A percentile compares a stretch with the other conserved stretches of the same genome.
These are phyloP conservation scores for Eubasilissa regina DNA, from an alignment of 1,140 invertebrate species.

Conservation along the genomic window DNA sequence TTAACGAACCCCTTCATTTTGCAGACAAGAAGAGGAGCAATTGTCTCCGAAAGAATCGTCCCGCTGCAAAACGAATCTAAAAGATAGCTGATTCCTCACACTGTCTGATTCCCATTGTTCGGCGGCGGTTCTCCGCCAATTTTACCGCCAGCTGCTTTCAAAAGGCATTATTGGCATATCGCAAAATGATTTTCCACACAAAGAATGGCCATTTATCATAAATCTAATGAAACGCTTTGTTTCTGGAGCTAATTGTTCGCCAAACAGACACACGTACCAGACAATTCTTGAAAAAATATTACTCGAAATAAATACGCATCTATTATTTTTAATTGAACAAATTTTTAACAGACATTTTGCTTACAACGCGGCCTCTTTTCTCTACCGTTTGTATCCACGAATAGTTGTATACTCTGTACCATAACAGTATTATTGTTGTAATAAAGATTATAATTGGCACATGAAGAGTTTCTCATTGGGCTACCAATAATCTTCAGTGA, in stretches of 20 bases:
- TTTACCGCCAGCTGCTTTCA: not conserved
- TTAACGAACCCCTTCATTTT: conserved; percentile 19
- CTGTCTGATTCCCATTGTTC: conserved; percentile 11
- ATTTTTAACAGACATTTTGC: too few relatives aligned
- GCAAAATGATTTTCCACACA: conserved; percentile 5
- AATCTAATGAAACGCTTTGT: not conserved
- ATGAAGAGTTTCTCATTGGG: too few relatives aligned
- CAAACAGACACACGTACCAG: too few relatives aligned
- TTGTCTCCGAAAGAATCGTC: not conserved
- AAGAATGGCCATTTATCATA: not conserved
- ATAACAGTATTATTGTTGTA: too few relatives aligned
- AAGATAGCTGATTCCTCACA: conserved; percentile 30
- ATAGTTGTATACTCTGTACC: too few relatives aligned
- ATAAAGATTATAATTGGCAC: too few relatives aligned
- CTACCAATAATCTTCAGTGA: too few relatives aligned
- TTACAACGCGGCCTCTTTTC: too few relatives aligned
- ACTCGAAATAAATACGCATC: too few relatives aligned
- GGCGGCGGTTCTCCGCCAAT: not conserved
- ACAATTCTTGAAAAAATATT: too few relatives aligned
- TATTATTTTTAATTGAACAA: too few relatives aligned
- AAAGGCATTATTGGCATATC: not conserved
- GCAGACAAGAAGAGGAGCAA: not conserved
- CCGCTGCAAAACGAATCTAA: conserved; percentile 33
- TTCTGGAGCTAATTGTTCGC: not conserved
- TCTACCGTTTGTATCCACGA: too few relatives aligned